phyloP scores from a whole-genome alignment of 23 tunicate genomes.

The Corella eumyota region DNA sequence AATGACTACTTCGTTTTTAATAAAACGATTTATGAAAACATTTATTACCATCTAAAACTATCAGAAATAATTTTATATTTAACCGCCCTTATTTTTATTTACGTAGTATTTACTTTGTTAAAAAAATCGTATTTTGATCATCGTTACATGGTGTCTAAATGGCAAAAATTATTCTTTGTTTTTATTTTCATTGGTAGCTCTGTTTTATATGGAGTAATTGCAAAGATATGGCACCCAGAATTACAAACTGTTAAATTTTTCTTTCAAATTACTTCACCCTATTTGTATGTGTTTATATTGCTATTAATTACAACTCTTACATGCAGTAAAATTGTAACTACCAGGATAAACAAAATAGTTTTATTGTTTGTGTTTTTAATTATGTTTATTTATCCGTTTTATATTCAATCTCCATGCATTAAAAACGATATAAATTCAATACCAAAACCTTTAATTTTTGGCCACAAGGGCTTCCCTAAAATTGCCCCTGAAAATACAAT shows the following conservation, averaged over 20 bases:
- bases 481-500: slow-evolving; percentile 18
- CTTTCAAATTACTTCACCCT: not conserved
- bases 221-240: slow-evolving; percentile 9
- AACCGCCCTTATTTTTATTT: not conserved
- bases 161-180: not conserved
- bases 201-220: slow-evolving; percentile 3
- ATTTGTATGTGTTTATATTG: not conserved
- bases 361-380: not conserved
- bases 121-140: not conserved
- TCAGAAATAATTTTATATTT: not conserved
- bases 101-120: not conserved
- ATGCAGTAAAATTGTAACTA: not conserved
- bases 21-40: not conserved
- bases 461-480: slow-evolving; percentile 16
- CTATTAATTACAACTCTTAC: not conserved
- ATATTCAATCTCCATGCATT: slow-evolving; percentile 15
- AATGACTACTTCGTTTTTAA: slow-evolving; percentile 16
- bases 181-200: not conserved
- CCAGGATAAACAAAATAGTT: not conserved
- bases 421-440: not conserved
- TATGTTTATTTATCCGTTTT: not conserved
- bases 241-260: slow-evolving; percentile 7
- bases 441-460: slow-evolving; percentile 14
- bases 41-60: not conserved
- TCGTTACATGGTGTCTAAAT: not conserved